phyloP scores from a whole-genome alignment of 2,113 vertebrate species.

The Cairina moschata region DNA sequence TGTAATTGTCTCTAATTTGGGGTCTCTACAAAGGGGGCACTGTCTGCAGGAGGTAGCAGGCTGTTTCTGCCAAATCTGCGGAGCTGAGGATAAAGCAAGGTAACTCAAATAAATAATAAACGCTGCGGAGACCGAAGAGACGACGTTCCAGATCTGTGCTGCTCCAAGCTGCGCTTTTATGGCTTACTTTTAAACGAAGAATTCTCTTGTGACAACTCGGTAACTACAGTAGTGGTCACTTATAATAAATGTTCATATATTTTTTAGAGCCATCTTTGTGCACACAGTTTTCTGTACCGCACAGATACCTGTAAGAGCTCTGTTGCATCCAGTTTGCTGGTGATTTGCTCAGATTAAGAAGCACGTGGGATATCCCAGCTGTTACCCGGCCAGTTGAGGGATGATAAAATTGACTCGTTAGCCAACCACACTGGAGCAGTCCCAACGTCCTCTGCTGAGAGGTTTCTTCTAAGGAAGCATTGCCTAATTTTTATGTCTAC shows the following conservation, averaged over 20 bases:
- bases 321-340: not conserved
- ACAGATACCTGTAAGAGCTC: not conserved
- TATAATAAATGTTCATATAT: not conserved
- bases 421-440: not conserved
- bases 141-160: not conserved
- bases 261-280: not conserved
- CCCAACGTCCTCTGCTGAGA: not conserved
- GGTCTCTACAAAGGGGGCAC: constrained; percentile 27
- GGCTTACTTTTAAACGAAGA: not conserved
- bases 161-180: not conserved
- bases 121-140: not conserved
- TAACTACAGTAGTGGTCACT: not conserved
- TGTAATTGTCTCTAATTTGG: not conserved
- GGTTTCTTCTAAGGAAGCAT: not conserved
- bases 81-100: constrained; percentile 15
- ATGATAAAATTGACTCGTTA: not conserved
- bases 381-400: not conserved
- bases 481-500: not conserved
- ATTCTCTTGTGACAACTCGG: not conserved
- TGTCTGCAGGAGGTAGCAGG: not conserved
- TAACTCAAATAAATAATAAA: constrained; percentile 47
- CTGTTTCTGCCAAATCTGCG: constrained; percentile 3
- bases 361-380: rapidly evolving
- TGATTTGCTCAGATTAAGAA: not conserved
- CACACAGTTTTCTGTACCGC: not conserved